Evolutionary conservation across 2,113 vertebrate genomes (phyloP).

Genomic region (Epinephelus moara): DNA sequence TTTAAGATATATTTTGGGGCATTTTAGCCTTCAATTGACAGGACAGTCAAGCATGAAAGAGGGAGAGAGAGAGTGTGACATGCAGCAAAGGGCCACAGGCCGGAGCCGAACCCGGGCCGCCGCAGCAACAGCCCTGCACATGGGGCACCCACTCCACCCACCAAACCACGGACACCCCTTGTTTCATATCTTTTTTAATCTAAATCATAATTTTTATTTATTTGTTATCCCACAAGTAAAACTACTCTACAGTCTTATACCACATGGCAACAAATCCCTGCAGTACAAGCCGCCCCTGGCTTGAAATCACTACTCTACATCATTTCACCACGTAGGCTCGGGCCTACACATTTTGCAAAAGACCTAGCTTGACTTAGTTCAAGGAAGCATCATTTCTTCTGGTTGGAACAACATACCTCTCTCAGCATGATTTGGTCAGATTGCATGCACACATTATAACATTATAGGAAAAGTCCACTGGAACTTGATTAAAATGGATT

Average conservation of each 20-base stretch:
- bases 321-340: background rate
- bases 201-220: background rate
- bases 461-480: slow-evolving; percentile 37
- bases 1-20: no score
- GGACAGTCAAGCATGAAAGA: no score
- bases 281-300: background rate
- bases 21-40: no score
- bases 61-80: no score
- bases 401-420: background rate
- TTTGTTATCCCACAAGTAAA: background rate
- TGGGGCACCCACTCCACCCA: no score
- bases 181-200: background rate
- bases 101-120: no score
- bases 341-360: background rate
- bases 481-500: slow-evolving; percentile 72
- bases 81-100: no score
- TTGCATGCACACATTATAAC: background rate
- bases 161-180: no score
- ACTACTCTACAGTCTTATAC: background rate
- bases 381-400: slow-evolving; percentile 13
- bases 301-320: background rate
- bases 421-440: slow-evolving; percentile 22
- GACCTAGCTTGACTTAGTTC: background rate
- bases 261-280: no score
- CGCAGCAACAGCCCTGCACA: no score